These are phyloP conservation scores for Pyrocoelia pectoralis DNA, from an alignment of 2,888 invertebrate species.

Conservation along the genomic window DNA sequence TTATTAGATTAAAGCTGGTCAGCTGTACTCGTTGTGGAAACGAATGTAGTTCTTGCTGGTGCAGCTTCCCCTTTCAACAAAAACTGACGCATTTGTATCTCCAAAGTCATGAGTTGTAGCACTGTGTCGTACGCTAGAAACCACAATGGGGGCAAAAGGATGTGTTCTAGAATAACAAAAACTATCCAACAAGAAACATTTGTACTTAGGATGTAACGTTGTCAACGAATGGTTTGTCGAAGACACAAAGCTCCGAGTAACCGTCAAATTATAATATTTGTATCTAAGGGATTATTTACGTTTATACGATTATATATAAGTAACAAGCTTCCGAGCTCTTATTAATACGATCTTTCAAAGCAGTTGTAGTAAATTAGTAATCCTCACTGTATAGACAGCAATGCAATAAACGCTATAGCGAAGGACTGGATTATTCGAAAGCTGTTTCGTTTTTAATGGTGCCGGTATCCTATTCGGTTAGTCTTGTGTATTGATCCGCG, in stretches of 20 bases:
- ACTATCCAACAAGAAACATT: constrained; percentile 51
- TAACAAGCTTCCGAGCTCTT: constrained; percentile 33
- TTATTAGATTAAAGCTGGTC: constrained; percentile 42
- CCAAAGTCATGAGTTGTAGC: constrained; percentile 47
- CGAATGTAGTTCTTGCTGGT: constrained; percentile 22
- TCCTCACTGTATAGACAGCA: constrained; percentile 32
- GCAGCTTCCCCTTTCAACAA: constrained; percentile 24
- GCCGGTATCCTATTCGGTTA: constrained; percentile 39
- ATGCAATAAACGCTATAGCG: constrained; percentile 33
- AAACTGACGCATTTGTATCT: constrained; percentile 39
- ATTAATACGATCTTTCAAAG: constrained; percentile 39
- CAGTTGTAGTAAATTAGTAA: constrained; percentile 35
- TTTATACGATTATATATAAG: constrained; percentile 26
- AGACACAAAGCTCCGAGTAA: too few species aligned
- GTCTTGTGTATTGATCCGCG: constrained; percentile 38
- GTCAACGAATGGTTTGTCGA: constrained; percentile 38
- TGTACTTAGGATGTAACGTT: constrained; percentile 51
- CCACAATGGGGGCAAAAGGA: constrained; percentile 50
- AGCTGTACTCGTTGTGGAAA: constrained; percentile 22
- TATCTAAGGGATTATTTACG: background rate
- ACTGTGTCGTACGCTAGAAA: constrained; percentile 49
- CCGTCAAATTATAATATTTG: background rate
- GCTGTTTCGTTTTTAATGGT: constrained; percentile 40
- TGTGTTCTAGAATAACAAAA: constrained; percentile 50
- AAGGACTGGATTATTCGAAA: constrained; percentile 37